phyloP scores from a whole-genome alignment of 2,797 vertebrate species.

The Sparus aurata region DNA sequence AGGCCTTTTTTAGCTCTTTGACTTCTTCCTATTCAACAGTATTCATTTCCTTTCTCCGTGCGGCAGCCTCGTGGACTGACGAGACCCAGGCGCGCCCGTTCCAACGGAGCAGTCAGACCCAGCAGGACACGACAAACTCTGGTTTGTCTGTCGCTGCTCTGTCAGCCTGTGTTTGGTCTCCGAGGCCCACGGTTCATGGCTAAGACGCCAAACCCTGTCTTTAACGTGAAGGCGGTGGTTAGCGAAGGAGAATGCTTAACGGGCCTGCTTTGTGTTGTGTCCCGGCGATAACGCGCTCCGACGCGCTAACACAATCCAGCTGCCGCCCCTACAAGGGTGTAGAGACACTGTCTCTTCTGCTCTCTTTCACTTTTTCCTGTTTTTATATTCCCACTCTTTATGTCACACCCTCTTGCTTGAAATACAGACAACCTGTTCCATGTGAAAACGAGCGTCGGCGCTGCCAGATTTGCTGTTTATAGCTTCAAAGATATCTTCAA shows the following conservation, averaged over 20 bases:
- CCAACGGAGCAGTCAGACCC: constrained; percentile 41
- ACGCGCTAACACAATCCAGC: constrained; percentile 76
- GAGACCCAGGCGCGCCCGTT: constrained; percentile 58
- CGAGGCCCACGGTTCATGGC: constrained; percentile 56
- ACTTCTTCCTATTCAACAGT: constrained; percentile 37
- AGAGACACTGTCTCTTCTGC: constrained; percentile 38
- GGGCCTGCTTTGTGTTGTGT: constrained; percentile 76
- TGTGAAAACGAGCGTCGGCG: constrained; percentile 5
- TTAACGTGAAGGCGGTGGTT: constrained; percentile 58
- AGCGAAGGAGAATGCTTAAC: constrained; percentile 30
- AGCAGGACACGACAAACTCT: constrained; percentile 37
- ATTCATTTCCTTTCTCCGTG: constrained; percentile 45
- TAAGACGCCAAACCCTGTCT: constrained; percentile 72
- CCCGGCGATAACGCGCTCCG: constrained; percentile 60
- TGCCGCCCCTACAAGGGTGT: constrained; percentile 47
- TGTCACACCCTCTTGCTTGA: not conserved
- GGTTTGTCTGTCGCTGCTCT: constrained; percentile 50
- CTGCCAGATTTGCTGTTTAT: constrained; percentile 39
- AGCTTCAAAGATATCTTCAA: constrained; percentile 48
- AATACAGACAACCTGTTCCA: constrained; percentile 35
- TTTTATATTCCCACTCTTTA: constrained; percentile 21
- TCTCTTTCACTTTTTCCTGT: not conserved
- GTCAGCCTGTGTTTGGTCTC: constrained; percentile 73
- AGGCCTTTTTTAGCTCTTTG: constrained; percentile 28
- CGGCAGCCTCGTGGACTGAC: constrained; percentile 45